Conservation (phyloP, 2,888 invertebrate species). For the Xanthorhoe spadicearia region DNA sequence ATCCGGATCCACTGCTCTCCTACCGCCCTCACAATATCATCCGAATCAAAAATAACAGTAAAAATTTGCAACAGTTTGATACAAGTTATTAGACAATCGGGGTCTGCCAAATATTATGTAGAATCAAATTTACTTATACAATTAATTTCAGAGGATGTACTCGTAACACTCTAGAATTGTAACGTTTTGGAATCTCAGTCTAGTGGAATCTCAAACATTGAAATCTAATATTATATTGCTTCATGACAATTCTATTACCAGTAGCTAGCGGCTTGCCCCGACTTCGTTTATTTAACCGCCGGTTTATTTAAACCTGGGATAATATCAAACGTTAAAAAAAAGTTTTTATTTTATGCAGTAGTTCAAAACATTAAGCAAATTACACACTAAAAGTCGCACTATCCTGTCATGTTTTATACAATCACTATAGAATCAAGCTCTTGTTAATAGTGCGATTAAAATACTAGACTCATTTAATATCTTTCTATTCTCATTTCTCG, state of each 20-base stretch:
- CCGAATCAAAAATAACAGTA: too few species aligned
- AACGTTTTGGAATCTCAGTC: not conserved
- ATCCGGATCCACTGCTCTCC: too few species aligned
- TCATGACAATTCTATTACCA: not conserved
- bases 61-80: too few species aligned
- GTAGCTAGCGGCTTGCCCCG: not conserved
- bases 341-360: too few species aligned
- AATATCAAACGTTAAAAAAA: too few species aligned
- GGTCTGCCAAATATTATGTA: not conserved
- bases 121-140: not conserved
- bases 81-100: too few species aligned
- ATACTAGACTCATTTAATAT: slow-evolving; percentile 21
- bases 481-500: slow-evolving; percentile 13
- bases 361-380: too few species aligned
- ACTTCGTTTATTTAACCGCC: too few species aligned
- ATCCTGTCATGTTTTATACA: not conserved
- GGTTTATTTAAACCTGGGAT: too few species aligned
- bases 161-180: not conserved
- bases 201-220: not conserved
- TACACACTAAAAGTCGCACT: too few species aligned
- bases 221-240: not conserved
- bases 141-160: not conserved
- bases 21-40: too few species aligned
- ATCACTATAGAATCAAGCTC: not conserved
- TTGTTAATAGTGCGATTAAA: not conserved